Evolutionary conservation across 2,797 vertebrate genomes (phyloP).

Genomic region (Gallinago solitaria): DNA sequence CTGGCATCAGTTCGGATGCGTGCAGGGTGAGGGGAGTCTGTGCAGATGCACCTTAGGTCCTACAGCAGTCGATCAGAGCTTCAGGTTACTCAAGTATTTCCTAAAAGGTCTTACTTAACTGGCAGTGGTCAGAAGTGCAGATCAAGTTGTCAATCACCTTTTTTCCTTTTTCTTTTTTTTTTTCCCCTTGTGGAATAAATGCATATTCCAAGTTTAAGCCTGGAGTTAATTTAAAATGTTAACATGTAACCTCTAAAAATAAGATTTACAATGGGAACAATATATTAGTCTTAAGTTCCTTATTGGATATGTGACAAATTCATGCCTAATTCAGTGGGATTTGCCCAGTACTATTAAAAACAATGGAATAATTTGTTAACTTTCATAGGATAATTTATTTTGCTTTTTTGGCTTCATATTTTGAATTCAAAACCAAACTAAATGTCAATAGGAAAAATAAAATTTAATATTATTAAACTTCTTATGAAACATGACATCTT

Average conservation of each 20-base stretch:
- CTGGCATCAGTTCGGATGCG: background rate
- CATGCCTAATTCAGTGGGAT: constrained; percentile 48
- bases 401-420: constrained; percentile 32
- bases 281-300: constrained; percentile 41
- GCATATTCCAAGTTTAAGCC: constrained; percentile 26
- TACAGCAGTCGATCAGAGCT: background rate
- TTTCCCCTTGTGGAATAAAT: background rate
- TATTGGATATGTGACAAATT: constrained; percentile 50
- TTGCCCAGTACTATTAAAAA: constrained; percentile 57
- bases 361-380: constrained; percentile 63
- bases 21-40: background rate
- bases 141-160: background rate
- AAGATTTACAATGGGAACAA: constrained; percentile 44
- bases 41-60: background rate
- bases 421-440: constrained; percentile 60
- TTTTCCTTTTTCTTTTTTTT: background rate
- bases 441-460: constrained; percentile 58
- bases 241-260: constrained; percentile 53
- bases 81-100: background rate
- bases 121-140: background rate
- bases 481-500: constrained; percentile 18
- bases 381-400: constrained; percentile 62
- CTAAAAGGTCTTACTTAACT: background rate
- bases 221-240: constrained; percentile 60
- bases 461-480: constrained; percentile 13